Percentiles rank a stretch among this genome's conserved stretches.
Conservation (phyloP, 2,113 vertebrate genomes). For the Halichoerus grypus region DNA sequence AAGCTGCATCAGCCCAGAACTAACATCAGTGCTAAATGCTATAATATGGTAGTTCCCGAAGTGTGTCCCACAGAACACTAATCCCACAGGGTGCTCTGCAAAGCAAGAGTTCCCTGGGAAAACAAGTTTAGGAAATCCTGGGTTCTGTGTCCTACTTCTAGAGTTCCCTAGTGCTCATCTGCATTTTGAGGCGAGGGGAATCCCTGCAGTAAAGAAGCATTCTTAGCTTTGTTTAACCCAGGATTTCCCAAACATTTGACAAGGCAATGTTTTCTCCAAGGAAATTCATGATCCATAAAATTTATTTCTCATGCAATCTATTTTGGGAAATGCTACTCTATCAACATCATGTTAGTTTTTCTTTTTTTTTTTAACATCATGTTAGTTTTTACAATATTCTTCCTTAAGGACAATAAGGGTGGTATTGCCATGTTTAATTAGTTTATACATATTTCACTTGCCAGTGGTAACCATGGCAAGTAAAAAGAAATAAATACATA, state of each 20-base stretch:
- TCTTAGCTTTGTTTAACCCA: neutral
- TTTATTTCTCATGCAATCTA: neutral
- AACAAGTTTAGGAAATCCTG: neutral
- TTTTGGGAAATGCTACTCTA: conserved; percentile 32
- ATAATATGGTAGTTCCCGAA: neutral
- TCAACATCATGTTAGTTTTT: neutral
- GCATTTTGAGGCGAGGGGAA: neutral
- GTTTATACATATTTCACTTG: conserved; percentile 23
- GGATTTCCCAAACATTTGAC: neutral
- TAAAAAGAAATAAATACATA: conserved; percentile 14
- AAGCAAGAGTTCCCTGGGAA: neutral
- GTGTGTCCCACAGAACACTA: neutral
- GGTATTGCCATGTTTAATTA: neutral
- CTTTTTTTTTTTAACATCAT: neutral
- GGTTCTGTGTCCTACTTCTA: neutral
- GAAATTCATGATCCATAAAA: neutral
- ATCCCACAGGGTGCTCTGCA: neutral
- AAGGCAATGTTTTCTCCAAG: neutral
- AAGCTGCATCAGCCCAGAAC: neutral
- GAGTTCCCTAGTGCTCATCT: neutral
- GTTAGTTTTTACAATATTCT: neutral
- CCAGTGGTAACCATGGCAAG: neutral
- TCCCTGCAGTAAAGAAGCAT: neutral
- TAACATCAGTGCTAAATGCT: neutral
- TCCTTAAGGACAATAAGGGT: neutral